These are phyloP conservation scores for Acanthochromis polyacanthus DNA, from an alignment of 2,113 vertebrate species.

Conservation along the genomic window DNA sequence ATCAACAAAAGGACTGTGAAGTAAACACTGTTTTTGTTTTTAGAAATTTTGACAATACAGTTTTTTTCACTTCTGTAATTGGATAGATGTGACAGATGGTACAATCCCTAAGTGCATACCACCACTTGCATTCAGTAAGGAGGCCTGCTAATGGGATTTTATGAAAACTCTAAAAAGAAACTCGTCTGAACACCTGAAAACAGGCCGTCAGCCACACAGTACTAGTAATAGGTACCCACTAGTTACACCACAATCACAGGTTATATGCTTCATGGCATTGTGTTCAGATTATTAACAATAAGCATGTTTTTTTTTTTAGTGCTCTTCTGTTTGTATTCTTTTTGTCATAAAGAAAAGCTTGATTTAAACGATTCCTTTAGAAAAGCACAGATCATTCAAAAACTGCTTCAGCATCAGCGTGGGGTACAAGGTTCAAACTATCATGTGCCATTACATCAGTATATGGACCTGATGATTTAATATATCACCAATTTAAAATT, in stretches of 20 bases:
- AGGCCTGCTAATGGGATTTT: not conserved
- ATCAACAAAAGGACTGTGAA: not conserved
- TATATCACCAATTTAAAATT: not conserved
- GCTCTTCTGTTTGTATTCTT: not conserved
- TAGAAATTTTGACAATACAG: not conserved
- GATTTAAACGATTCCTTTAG: not conserved
- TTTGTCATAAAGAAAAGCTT: not conserved
- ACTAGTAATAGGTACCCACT: too few relatives aligned
- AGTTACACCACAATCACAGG: not conserved
- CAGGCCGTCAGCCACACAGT: not conserved
- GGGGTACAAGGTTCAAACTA: conserved; percentile 58
- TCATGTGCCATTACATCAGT: conserved; percentile 50
- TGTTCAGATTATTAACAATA: too few relatives aligned
- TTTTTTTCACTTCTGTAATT: not conserved
- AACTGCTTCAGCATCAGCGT: conserved; percentile 20
- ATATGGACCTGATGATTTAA: not conserved
- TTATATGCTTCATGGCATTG: too few relatives aligned
- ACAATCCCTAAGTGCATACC: not conserved
- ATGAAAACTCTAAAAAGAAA: not conserved
- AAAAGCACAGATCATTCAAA: not conserved
- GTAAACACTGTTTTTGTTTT: conserved; percentile 17
- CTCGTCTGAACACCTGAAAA: not conserved
- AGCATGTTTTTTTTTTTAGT: not conserved
- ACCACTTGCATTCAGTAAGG: not conserved
- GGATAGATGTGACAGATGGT: too few relatives aligned